Conservation (phyloP, 2,888 invertebrate species). For the Hyalella azteca region DNA sequence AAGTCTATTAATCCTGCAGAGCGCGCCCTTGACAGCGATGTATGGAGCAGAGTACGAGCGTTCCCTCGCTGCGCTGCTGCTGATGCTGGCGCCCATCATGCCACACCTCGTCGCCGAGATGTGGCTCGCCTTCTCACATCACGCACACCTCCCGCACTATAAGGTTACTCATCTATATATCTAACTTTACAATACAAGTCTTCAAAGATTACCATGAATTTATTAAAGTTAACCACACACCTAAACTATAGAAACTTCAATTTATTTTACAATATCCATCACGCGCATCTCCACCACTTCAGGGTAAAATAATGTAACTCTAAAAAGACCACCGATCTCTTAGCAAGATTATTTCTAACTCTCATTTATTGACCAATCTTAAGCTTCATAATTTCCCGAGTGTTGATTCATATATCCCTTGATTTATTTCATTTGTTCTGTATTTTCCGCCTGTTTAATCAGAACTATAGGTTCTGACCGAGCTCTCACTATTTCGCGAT, state of each 20-base stretch:
- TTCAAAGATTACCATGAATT: too few relatives aligned
- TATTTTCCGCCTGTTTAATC: too few relatives aligned
- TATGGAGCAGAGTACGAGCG: conserved; percentile 51
- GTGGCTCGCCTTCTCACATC: conserved; percentile 53
- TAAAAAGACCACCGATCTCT: background rate
- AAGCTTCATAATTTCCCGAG: too few relatives aligned
- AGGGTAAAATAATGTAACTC: background rate
- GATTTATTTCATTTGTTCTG: too few relatives aligned
- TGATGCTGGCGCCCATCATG: conserved; percentile 51
- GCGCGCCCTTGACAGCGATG: conserved; percentile 43
- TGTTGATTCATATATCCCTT: too few relatives aligned
- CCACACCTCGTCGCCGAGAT: conserved; percentile 55
- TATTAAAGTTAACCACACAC: background rate
- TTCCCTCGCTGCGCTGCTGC: conserved; percentile 44
- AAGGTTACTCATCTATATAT: too few relatives aligned
- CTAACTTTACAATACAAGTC: too few relatives aligned
- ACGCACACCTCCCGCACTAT: background rate
- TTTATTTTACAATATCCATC: background rate
- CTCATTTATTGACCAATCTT: too few relatives aligned
- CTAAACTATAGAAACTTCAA: background rate
- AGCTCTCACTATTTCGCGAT: too few relatives aligned
- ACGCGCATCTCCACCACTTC: background rate
- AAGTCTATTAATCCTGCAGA: too few relatives aligned
- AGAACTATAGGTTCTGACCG: too few relatives aligned
- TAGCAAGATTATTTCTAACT: too few relatives aligned